phyloP scores from a whole-genome alignment of 2,888 invertebrate genomes.

The Rhingia rostrata region DNA sequence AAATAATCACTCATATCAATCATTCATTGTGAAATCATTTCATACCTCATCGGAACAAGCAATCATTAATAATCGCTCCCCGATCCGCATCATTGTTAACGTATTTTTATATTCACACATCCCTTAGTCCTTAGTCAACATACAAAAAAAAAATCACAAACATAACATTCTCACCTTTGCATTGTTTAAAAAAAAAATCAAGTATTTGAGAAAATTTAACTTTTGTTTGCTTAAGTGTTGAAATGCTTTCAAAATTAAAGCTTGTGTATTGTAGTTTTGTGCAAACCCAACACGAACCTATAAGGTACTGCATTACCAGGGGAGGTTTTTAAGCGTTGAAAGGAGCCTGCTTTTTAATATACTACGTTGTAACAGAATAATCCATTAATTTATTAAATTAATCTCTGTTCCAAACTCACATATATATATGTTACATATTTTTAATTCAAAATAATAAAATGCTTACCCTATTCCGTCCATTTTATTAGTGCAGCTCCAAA shows the following conservation, averaged over 20 bases:
- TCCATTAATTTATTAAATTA: slow-evolving; percentile 35
- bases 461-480: slow-evolving; percentile 74
- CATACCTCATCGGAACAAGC: slow-evolving; percentile 57
- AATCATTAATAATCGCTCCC: slow-evolving; percentile 36
- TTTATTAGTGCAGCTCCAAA: slow-evolving; percentile 52
- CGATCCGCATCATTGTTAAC: slow-evolving; percentile 30
- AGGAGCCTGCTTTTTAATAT: background rate
- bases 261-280: slow-evolving; percentile 42
- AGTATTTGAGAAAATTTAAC: background rate
- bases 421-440: slow-evolving; percentile 14
- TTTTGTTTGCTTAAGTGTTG: slow-evolving; percentile 22
- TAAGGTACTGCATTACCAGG: slow-evolving; percentile 48
- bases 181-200: background rate
- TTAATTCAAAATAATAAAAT: slow-evolving; percentile 35
- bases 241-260: slow-evolving; percentile 37
- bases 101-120: slow-evolving; percentile 36
- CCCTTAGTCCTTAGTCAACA: slow-evolving; percentile 17
- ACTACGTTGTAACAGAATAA: slow-evolving; percentile 19
- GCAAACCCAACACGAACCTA: slow-evolving; percentile 13
- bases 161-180: slow-evolving; percentile 2
- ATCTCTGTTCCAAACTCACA: slow-evolving; percentile 24
- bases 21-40: slow-evolving; percentile 53
- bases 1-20: slow-evolving; percentile 62
- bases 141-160: slow-evolving; percentile 30
- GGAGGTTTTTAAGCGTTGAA: slow-evolving; percentile 36